Percentiles rank a stretch among this genome's conserved stretches.
phyloP scores from a whole-genome alignment of 2,797 vertebrate genomes.

The Geotria australis region DNA sequence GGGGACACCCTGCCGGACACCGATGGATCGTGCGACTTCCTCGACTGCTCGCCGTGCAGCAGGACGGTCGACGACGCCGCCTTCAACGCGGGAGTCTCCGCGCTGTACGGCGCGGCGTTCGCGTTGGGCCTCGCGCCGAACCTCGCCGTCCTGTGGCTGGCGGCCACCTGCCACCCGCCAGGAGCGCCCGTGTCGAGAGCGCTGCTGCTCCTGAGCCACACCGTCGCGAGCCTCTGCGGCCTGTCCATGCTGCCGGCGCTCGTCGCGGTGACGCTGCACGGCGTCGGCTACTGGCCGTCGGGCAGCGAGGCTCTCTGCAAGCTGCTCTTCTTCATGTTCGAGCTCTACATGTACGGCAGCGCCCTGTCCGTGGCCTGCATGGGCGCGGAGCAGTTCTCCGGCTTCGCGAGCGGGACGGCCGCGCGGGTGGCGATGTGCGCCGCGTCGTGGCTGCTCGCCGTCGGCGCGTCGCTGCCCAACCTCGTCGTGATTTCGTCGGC shows the following conservation, averaged over 20 bases:
- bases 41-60: no score
- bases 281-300: conserved; percentile 69
- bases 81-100: conserved; percentile 39
- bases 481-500: conserved; percentile 33
- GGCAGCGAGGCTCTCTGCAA: conserved; percentile 49
- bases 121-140: conserved; percentile 53
- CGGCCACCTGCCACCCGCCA: conserved; percentile 15
- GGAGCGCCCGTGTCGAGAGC: conserved; percentile 7
- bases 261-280: conserved; percentile 41
- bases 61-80: not conserved
- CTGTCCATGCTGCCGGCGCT: conserved; percentile 61
- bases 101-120: conserved; percentile 66
- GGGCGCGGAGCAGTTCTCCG: conserved; percentile 61
- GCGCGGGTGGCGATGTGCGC: conserved; percentile 10
- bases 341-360: conserved; percentile 68
- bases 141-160: conserved; percentile 61
- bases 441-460: conserved; percentile 57
- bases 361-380: conserved; percentile 87
- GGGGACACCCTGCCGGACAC: no score
- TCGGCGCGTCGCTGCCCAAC: conserved; percentile 44
- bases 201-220: conserved; percentile 61
- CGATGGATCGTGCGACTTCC: no score
- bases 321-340: conserved; percentile 55
- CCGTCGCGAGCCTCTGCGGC: conserved; percentile 54
- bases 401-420: conserved; percentile 20